These are phyloP conservation scores for Brachyalestes nurse DNA, from an alignment of 2,797 vertebrate species.

Conservation along the genomic window DNA sequence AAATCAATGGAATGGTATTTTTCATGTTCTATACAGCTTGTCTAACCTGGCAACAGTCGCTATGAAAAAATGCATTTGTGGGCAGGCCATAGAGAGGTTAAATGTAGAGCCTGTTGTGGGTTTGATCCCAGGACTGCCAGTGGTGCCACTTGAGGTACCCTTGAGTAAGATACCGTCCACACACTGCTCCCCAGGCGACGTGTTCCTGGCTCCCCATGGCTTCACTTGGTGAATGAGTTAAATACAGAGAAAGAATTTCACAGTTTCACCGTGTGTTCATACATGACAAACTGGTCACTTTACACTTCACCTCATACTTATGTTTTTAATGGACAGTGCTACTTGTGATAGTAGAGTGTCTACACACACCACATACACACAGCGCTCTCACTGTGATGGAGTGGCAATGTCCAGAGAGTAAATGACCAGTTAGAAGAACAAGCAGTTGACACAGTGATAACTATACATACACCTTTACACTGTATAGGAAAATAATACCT, in stretches of 20 bases:
- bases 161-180: too few species aligned
- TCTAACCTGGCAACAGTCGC: background rate
- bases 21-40: background rate
- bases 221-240: too few species aligned
- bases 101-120: too few species aligned
- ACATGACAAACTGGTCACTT: too few species aligned
- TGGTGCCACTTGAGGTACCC: too few species aligned
- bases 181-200: too few species aligned
- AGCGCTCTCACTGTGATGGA: constrained; percentile 29
- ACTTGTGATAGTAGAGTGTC: background rate
- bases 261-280: too few species aligned
- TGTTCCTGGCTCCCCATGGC: too few species aligned
- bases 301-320: too few species aligned
- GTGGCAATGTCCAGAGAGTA: constrained; percentile 35
- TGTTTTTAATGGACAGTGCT: background rate
- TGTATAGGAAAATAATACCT: background rate
- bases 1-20: background rate
- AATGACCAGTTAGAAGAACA: constrained; percentile 31
- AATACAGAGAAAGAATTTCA: too few species aligned
- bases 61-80: background rate
- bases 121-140: too few species aligned
- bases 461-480: background rate
- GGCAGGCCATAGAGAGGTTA: background rate
- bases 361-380: constrained; percentile 20
- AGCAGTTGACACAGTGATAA: background rate